phyloP scores from a whole-genome alignment of 2,797 vertebrate species.

The Diglossa cyanea region DNA sequence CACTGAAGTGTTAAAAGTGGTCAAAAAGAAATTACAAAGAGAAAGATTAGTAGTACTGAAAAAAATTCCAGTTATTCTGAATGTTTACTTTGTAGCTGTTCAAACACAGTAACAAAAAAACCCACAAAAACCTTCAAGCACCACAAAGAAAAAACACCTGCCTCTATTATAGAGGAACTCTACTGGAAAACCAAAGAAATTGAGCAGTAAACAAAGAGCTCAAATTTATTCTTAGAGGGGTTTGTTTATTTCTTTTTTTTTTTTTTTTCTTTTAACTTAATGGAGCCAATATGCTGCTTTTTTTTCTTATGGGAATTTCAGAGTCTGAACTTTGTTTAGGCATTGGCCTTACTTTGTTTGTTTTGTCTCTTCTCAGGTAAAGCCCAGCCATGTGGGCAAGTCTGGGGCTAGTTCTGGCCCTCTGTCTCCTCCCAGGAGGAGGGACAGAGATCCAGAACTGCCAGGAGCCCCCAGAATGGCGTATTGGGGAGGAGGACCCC shows the following conservation, averaged over 20 bases:
- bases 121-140: too few relatives aligned
- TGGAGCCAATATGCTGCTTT: not conserved
- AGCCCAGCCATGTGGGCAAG: conserved; percentile 83
- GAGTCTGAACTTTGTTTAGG: not conserved
- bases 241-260: not conserved
- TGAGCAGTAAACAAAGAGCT: not conserved
- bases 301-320: not conserved
- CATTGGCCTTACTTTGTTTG: not conserved
- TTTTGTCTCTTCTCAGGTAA: conserved; percentile 67
- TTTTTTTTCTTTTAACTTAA: not conserved
- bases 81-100: not conserved
- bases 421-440: conserved; percentile 87
- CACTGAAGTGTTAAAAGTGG: not conserved
- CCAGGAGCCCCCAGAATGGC: conserved; percentile 83
- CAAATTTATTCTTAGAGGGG: not conserved
- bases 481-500: conserved; percentile 79
- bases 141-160: not conserved
- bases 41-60: not conserved
- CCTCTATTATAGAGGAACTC: not conserved
- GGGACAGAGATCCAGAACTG: conserved; percentile 85
- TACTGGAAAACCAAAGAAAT: not conserved
- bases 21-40: not conserved
- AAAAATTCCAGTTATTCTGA: not conserved
- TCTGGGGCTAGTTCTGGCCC: conserved; percentile 85
- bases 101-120: not conserved